A percentile compares a stretch with the other conserved stretches of the same genome.
phyloP scores from a whole-genome alignment of 2,113 vertebrate genomes.

The Piliocolobus tephrosceles region DNA sequence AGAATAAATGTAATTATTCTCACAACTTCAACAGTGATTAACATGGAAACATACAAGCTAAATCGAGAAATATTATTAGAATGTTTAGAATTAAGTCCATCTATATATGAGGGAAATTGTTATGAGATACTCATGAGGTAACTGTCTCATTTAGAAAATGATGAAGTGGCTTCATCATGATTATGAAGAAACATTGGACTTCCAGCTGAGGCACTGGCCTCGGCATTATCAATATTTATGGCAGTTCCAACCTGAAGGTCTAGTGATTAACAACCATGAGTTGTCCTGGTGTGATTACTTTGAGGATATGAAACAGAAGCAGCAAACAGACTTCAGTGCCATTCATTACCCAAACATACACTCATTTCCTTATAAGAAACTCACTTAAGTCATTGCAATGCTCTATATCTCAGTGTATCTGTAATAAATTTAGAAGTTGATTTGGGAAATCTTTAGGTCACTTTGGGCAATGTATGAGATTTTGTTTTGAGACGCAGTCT shows the following conservation, averaged over 20 bases:
- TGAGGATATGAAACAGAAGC: not conserved
- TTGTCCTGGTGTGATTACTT: not conserved
- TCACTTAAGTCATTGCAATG: not conserved
- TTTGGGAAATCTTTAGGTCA: not conserved
- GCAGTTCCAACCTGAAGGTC: too few relatives aligned
- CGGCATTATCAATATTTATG: not conserved
- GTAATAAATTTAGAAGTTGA: too few relatives aligned
- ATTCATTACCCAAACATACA: not conserved
- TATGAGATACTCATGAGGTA: too few relatives aligned
- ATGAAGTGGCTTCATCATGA: not conserved
- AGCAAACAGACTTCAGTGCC: not conserved
- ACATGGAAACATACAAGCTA: not conserved
- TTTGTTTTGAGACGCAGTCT: not conserved
- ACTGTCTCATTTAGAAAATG: not conserved
- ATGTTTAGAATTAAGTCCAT: not conserved
- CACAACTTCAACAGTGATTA: not conserved
- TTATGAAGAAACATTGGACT: not conserved
- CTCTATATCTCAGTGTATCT: not conserved
- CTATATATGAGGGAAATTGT: rapidly evolving
- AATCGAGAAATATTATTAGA: not conserved
- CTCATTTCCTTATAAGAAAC: not conserved
- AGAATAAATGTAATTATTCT: not conserved
- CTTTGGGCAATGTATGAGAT: not conserved
- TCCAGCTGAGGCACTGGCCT: not conserved
- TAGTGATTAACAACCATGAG: too few relatives aligned